Base-by-base conservation (phyloP, 2,888 invertebrate genomes). In the Siphlonurus alternatus region DNA sequence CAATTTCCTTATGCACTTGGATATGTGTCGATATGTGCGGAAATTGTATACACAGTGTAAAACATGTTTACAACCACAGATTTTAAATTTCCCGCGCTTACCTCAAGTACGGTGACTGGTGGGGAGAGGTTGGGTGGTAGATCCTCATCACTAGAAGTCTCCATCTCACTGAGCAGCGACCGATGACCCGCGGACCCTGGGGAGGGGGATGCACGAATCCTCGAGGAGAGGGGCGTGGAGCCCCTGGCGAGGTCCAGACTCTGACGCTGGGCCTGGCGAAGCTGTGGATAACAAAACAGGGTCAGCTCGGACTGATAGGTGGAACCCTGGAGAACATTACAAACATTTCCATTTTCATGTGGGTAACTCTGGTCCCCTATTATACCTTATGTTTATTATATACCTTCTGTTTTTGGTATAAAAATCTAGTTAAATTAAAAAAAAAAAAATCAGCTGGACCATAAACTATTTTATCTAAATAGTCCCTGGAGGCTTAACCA, bases 81-180 rank as follows among this genome's bases (percentile, higher is more conserved):
- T 51, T 51, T 51, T 15, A 51, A 51, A 51, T 51, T 51, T 56
- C 5, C n/a, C 20, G 20, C 20, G 7, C 22, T 56, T n/a, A 56
- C 56, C 56, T 56, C 56, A 22, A 56, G 56, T 5, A 56, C n/a
- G 56, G 56, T 56, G 19, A 56, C 5, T 5, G 56, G 56, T 20
- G 56, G 56, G 5, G 56, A 56, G n/a, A 56, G 56, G 22, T 56
- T 56, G n/a, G 56, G 56, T 10, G 53, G 62, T 19, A 64, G 24
- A 24, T 64, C 64, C 66, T 76, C 77, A 68, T 78, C 74, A 68
- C 73, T 88, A 69, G 84, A 85, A 62, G 88, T 83, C 74, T 93
- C 93, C 86, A 95, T 89, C 80, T 95, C 94, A 68, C 89, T 91
- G 73, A 91, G 89, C 66, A 95, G 81, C 23, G 93, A 93, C 67